Percentiles rank a stretch among this genome's conserved stretches.
phyloP scores from a whole-genome alignment of 2,113 vertebrate species.

The Emydura subglobosa region DNA sequence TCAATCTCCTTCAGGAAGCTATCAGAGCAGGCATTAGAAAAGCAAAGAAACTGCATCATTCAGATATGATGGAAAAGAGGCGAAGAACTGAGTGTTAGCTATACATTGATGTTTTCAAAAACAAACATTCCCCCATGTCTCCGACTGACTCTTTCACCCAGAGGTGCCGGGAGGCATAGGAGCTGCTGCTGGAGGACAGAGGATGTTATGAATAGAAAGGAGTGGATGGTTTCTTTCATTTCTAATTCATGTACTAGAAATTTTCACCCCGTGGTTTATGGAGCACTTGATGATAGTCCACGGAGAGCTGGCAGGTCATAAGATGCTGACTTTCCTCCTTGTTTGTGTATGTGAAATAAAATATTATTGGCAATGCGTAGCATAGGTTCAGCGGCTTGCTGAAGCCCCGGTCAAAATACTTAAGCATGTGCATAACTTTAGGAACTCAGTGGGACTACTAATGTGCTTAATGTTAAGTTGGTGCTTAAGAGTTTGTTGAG shows the following conservation, averaged over 20 bases:
- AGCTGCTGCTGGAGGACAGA: neutral
- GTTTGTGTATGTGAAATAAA: neutral
- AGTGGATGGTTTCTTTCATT: neutral
- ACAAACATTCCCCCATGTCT: neutral
- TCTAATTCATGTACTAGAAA: neutral
- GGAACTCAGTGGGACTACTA: neutral
- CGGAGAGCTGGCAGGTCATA: neutral
- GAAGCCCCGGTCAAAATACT: neutral
- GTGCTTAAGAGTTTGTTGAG: slow-evolving; percentile 10
- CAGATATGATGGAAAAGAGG: neutral
- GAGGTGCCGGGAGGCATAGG: neutral
- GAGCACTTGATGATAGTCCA: neutral
- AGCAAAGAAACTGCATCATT: neutral
- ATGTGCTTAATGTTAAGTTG: neutral
- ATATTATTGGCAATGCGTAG: neutral
- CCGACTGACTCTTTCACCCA: neutral
- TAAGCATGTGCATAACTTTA: neutral
- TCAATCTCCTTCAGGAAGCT: neutral
- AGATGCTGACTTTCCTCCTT: neutral
- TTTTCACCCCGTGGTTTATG: neutral
- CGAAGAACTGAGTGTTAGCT: neutral
- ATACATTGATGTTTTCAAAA: neutral
- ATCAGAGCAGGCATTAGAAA: fast-evolving
- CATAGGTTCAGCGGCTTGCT: neutral
- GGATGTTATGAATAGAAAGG: neutral